A percentile compares a stretch with the other conserved stretches of the same genome.
These are phyloP conservation scores for Sinentomon sp. DNA, from an alignment of 2,888 invertebrate species.

Conservation along the genomic window DNA sequence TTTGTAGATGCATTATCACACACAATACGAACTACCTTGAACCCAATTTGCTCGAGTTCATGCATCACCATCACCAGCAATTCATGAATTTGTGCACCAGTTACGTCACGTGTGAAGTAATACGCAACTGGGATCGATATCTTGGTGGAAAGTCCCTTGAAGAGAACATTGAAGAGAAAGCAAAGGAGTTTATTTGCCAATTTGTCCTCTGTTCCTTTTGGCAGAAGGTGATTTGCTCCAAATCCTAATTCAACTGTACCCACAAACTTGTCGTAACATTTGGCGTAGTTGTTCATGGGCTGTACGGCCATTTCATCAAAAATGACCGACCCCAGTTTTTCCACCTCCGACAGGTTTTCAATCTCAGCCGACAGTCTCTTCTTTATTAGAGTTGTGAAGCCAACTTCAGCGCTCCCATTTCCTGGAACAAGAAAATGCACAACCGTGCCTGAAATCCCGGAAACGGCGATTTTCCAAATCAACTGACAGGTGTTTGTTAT, in stretches of 20 bases:
- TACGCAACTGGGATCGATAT: slow-evolving; percentile 9
- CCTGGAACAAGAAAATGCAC: too few species aligned
- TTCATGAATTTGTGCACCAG: slow-evolving; percentile 3
- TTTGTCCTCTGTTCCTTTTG: too few species aligned
- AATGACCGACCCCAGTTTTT: neutral
- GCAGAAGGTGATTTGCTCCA: too few species aligned
- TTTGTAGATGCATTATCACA: slow-evolving; percentile 8
- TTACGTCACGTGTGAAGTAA: slow-evolving; percentile 6
- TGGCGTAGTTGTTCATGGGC: slow-evolving; percentile 2
- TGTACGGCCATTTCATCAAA: slow-evolving; percentile 7
- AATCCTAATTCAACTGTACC: too few species aligned
- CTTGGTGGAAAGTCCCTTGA: slow-evolving; percentile 7
- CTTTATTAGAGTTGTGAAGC: neutral
- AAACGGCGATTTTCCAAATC: too few species aligned
- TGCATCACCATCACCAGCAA: slow-evolving; percentile 5
- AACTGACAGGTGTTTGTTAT: too few species aligned
- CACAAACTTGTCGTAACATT: slow-evolving; percentile 5
- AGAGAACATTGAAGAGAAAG: slow-evolving; percentile 9
- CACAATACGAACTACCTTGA: slow-evolving; percentile 8
- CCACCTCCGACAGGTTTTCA: neutral
- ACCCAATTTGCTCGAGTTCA: slow-evolving; percentile 10
- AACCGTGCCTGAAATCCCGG: too few species aligned
- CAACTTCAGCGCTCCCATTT: too few species aligned
- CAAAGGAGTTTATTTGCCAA: slow-evolving; percentile 8
- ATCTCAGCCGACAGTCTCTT: neutral